These are phyloP conservation scores for Clusia tigrina DNA, from an alignment of 2,888 invertebrate genomes.

Conservation along the genomic window DNA sequence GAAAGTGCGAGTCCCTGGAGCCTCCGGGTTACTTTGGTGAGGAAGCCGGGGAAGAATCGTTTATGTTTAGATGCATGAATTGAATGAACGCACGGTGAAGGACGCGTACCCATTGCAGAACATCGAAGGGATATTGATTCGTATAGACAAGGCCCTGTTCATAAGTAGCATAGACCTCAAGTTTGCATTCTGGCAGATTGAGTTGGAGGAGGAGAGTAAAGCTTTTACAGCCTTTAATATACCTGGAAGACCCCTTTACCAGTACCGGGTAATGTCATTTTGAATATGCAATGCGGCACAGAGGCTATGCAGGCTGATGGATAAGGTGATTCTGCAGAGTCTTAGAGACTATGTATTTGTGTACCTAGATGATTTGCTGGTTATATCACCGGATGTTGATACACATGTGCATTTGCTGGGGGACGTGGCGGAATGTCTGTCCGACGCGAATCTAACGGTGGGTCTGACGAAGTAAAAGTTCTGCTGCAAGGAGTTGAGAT, in stretches of 20 bases:
- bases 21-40: not conserved
- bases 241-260: not conserved
- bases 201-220: not conserved
- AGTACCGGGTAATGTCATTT: not conserved
- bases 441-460: conserved; percentile 19
- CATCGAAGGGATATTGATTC: not conserved
- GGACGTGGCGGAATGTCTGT: conserved; percentile 15
- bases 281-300: conserved; percentile 26
- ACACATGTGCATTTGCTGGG: conserved; percentile 10
- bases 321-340: conserved; percentile 22
- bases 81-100: not conserved
- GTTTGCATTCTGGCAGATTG: conserved; percentile 1
- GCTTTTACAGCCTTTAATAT: not conserved
- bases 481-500: conserved; percentile 22
- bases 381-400: conserved; percentile 17
- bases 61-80: not conserved
- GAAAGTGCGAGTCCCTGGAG: not conserved
- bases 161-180: not conserved
- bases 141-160: not conserved
- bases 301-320: conserved; percentile 21
- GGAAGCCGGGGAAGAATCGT: not conserved
- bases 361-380: conserved; percentile 20
- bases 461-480: conserved; percentile 18
- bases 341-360: conserved; percentile 18
- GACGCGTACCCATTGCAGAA: conserved; percentile 7